phyloP scores from a whole-genome alignment of 1,140 invertebrate species.

The Pseudobourletiella spinata region DNA sequence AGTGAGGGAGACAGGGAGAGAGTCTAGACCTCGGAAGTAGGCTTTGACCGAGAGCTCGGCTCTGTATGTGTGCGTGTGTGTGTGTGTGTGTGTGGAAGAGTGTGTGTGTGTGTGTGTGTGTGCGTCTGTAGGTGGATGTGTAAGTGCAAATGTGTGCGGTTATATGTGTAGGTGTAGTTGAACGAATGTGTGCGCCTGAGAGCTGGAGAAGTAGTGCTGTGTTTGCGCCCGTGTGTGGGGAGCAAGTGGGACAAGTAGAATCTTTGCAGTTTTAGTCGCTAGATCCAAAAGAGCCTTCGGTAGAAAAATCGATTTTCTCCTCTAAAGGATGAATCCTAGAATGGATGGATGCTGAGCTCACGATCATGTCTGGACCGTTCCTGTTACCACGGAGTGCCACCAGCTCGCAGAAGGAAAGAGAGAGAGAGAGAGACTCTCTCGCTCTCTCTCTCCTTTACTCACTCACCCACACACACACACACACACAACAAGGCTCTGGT shows the following conservation, averaged over 20 bases:
- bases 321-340: constrained; percentile 3
- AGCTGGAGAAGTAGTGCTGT: too few relatives aligned
- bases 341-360: not conserved
- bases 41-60: not conserved
- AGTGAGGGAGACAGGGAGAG: not conserved
- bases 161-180: too few relatives aligned
- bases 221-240: not conserved
- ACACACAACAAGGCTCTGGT: too few relatives aligned
- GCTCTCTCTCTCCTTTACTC: not conserved
- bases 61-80: too few relatives aligned
- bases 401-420: not conserved
- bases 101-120: too few relatives aligned
- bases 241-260: not conserved
- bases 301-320: constrained; percentile 12
- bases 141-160: too few relatives aligned
- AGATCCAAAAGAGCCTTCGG: constrained; percentile 5
- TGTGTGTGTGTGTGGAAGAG: too few relatives aligned
- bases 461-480: not conserved
- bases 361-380: not conserved
- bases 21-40: not conserved
- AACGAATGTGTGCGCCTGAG: not conserved
- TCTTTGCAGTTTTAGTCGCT: constrained; percentile 2
- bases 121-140: too few relatives aligned
- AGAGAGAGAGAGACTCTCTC: not conserved
- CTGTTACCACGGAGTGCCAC: not conserved